Percentiles rank a stretch among this genome's conserved stretches.
phyloP scores from a whole-genome alignment of 2,888 invertebrate genomes.

The Anorthoa munda region DNA sequence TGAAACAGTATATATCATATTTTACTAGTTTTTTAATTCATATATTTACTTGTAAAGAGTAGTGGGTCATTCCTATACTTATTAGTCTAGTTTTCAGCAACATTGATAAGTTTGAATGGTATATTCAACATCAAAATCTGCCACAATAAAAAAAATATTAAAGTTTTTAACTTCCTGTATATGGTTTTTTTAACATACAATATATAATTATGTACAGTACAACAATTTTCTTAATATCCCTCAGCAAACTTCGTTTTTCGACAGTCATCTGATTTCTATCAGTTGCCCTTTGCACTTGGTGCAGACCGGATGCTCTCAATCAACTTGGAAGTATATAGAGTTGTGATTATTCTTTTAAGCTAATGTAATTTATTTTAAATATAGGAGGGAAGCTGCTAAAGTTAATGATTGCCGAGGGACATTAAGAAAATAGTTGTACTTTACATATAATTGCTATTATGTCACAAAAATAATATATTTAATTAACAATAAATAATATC shows the following conservation, averaged over 20 bases:
- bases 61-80: neutral
- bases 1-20: neutral
- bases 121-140: neutral
- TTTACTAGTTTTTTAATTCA: neutral
- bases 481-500: conserved; percentile 21
- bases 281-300: no score
- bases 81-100: neutral
- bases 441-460: neutral
- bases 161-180: conserved; percentile 10
- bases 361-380: no score
- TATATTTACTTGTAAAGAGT: neutral
- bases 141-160: conserved; percentile 12
- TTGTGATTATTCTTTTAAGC: no score
- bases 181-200: neutral
- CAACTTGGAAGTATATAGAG: no score
- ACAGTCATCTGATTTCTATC: no score
- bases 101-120: neutral
- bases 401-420: no score
- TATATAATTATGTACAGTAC: no score
- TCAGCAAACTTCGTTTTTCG: no score
- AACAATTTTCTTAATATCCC: no score
- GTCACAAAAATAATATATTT: conserved; percentile 8
- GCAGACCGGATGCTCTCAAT: no score
- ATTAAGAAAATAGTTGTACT: no score
- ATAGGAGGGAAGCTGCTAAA: no score